These are phyloP conservation scores for Parnassius mnemosyne DNA, from an alignment of 2,888 invertebrate species.

Conservation along the genomic window DNA sequence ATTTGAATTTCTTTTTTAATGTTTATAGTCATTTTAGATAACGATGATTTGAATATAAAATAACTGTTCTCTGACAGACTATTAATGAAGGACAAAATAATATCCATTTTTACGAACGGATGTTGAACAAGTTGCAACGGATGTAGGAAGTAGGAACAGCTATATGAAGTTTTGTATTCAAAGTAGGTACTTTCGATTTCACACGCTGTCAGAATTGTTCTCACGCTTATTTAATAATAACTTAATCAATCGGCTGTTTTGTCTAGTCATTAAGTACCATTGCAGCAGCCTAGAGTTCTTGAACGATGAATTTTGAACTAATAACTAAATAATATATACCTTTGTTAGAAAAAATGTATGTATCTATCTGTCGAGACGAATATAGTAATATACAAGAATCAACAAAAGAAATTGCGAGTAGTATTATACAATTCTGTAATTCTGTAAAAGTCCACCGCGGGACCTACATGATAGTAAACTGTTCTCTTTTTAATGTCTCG, in stretches of 20 bases:
- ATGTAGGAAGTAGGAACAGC: constrained; percentile 2
- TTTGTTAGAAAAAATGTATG: no score
- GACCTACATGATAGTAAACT: no score
- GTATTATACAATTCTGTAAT: no score
- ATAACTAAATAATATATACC: no score
- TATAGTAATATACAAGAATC: no score
- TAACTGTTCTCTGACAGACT: constrained; percentile 8
- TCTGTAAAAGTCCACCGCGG: no score
- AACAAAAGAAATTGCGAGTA: no score
- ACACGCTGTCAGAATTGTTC: constrained; percentile 49
- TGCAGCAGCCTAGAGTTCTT: neutral
- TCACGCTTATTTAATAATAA: constrained; percentile 42
- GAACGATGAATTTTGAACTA: no score
- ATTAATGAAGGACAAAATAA: neutral
- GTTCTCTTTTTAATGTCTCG: no score
- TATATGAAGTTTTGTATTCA: constrained; percentile 4
- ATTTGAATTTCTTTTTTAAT: neutral
- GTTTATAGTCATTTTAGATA: neutral
- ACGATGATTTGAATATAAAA: neutral
- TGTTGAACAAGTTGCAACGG: constrained; percentile 22
- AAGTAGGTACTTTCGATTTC: constrained; percentile 31
- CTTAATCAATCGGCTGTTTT: neutral
- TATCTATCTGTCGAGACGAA: no score
- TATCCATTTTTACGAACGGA: constrained; percentile 11
- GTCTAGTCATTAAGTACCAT: neutral